Evolutionary conservation across 53 echinoderm and acorn worm genomes (phyloP), one percentile per base, ranked within the genome.

Genomic region (Apostichopus leukothele): DNA sequence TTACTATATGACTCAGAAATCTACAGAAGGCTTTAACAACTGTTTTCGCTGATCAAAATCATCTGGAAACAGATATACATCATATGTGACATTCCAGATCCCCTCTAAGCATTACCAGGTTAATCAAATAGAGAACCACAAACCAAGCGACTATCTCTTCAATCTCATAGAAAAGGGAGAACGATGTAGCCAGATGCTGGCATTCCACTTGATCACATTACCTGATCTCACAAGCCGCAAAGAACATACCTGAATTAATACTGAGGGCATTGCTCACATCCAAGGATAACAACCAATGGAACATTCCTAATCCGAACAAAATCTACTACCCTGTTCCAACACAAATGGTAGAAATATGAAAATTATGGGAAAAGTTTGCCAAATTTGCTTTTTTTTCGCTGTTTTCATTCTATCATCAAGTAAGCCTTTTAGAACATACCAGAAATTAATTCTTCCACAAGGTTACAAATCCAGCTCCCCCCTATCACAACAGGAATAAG

Each of bases 161-260:
- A 9, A 76, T 76, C 76, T 76, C 16, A 39, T 16, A 76, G 39
- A 39, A 76, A 76, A 27, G 76, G 16, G 51, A 76, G 39, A 26
- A 76, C 7, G 71, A 16, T 6, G 39, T 26, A 5, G 39, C 76
- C 76, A 76, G 76, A 76, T 76, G 76, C 39, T 76, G 76, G 76
- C 76, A 76, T 76, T 76, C 76, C 76, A 76, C 76, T 76, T 76
- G 76, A 76, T 76, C 76, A 76, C 76, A 76, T 76, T 76, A 76
- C 76, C 76, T 76, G 76, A 76, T 76, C 76, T 76, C 76, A 76
- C 76, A 76, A 76, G 76, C 76, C 76, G 39, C 76, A 76, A 3
- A 9, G 39, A 76, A 76, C 76, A 76, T 76, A 76, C 76, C 39
- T 81, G 81, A 71, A 71, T 39, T 39, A 39, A 39, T 39, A 39